phyloP scores from a whole-genome alignment of 2,113 vertebrate species.

The Prietella phreatophila region DNA sequence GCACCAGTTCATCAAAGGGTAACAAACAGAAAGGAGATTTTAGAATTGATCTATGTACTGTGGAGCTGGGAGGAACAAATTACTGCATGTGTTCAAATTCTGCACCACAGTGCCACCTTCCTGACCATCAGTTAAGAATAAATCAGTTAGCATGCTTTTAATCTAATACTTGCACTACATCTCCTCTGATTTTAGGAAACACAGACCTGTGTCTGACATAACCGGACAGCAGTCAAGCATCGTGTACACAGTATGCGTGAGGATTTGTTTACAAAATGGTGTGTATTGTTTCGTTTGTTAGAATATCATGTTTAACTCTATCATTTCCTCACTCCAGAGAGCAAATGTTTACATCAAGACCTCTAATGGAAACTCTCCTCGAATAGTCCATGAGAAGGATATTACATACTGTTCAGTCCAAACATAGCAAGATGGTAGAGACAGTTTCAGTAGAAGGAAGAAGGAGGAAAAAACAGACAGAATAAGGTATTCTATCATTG shows the following conservation, averaged over 20 bases:
- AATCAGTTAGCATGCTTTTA: background rate
- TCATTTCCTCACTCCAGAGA: background rate
- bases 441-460: background rate
- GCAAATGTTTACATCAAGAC: background rate
- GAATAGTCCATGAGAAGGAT: background rate
- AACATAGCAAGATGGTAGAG: background rate
- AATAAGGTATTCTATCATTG: too few species aligned
- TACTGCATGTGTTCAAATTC: too few species aligned
- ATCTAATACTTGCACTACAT: background rate
- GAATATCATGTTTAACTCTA: constrained; percentile 16
- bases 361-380: background rate
- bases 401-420: background rate
- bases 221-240: background rate
- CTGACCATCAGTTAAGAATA: background rate
- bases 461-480: background rate
- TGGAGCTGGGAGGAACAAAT: background rate
- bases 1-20: too few species aligned
- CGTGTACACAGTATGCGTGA: background rate
- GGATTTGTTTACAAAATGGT: background rate
- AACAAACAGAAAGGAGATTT: background rate
- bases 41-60: background rate
- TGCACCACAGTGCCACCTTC: background rate
- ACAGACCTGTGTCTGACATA: background rate
- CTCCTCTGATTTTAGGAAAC: background rate
- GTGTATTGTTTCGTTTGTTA: background rate